Evolutionary conservation across 2,888 invertebrate genomes (phyloP).

Genomic region (Lasioglossum leucozonium): DNA sequence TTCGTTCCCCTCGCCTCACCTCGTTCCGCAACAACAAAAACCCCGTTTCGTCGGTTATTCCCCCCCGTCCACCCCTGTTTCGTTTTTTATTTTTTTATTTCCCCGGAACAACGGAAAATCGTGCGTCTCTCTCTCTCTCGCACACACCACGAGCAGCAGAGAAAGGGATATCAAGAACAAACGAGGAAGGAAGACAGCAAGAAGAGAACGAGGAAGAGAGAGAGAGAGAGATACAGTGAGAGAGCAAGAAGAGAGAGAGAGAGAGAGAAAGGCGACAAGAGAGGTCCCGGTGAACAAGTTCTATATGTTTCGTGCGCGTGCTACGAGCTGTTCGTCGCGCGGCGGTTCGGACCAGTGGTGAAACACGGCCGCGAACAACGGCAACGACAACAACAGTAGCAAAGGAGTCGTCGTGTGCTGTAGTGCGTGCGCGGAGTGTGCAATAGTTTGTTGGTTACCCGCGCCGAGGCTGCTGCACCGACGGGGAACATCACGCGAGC

Average conservation of each 20-base stretch:
- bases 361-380: constrained; percentile 32
- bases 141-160: not conserved
- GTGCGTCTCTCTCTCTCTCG: not conserved
- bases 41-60: constrained; percentile 21
- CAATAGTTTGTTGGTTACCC: constrained; percentile 57
- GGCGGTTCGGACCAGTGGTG: constrained; percentile 62
- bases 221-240: not conserved
- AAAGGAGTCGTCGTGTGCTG: constrained; percentile 52
- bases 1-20: constrained; percentile 42
- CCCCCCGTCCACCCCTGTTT: constrained; percentile 3
- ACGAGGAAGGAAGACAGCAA: not conserved
- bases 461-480: constrained; percentile 17
- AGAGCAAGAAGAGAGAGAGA: not conserved
- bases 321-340: constrained; percentile 49
- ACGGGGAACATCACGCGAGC: constrained; percentile 40
- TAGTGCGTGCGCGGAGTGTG: constrained; percentile 68
- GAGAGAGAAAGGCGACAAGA: not conserved
- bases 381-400: constrained; percentile 10
- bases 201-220: not conserved
- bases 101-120: not conserved
- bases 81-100: constrained; percentile 12
- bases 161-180: constrained; percentile 1
- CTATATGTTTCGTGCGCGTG: constrained; percentile 68
- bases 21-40: constrained; percentile 2
- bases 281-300: constrained; percentile 1